Conservation (phyloP, 2,113 vertebrate species). For the Prionailurus viverrinus region DNA sequence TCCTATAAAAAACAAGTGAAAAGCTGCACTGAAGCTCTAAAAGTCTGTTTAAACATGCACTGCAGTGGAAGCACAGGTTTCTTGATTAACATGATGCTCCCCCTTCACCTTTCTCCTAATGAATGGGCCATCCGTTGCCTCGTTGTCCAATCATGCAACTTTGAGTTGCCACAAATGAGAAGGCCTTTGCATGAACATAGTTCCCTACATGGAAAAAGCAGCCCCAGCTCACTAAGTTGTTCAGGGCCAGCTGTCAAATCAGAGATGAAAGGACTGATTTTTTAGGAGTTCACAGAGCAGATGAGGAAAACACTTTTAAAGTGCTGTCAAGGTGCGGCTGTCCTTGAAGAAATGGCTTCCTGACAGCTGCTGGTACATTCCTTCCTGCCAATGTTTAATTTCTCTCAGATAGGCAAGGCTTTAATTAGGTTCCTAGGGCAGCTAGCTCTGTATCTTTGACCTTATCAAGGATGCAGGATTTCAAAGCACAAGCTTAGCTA, state of each 20-base stretch:
- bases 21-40: neutral
- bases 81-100: neutral
- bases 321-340: constrained; percentile 71
- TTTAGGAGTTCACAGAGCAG: constrained; percentile 55
- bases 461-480: constrained; percentile 79
- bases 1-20: constrained; percentile 26
- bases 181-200: neutral
- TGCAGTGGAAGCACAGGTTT: neutral
- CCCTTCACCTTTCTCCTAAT: neutral
- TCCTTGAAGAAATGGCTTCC: constrained; percentile 81
- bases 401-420: constrained; percentile 72
- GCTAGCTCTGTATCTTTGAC: constrained; percentile 75
- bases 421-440: constrained; percentile 84
- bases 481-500: constrained; percentile 66
- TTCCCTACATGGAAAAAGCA: neutral
- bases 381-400: constrained; percentile 80
- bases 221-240: constrained; percentile 23
- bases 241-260: constrained; percentile 70
- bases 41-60: neutral
- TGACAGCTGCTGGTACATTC: constrained; percentile 78
- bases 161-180: constrained; percentile 45
- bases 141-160: neutral
- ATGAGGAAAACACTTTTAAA: constrained; percentile 72
- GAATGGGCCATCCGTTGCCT: neutral
- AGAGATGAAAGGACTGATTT: constrained; percentile 74